These are phyloP conservation scores for Cephus pygmeus DNA, from an alignment of 2,888 invertebrate genomes.

Conservation along the genomic window DNA sequence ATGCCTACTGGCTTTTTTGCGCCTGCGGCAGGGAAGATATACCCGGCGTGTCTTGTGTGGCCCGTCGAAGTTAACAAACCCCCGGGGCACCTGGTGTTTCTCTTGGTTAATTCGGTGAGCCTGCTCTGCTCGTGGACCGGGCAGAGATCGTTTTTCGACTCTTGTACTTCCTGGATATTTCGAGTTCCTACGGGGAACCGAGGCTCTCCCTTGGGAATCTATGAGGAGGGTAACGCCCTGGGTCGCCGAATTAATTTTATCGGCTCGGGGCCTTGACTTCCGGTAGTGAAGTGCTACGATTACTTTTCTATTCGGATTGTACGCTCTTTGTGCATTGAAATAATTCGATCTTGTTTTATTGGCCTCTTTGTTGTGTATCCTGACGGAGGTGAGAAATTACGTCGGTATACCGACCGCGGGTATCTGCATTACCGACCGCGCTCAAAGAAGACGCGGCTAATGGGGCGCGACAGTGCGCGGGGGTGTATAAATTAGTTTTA, in stretches of 20 bases:
- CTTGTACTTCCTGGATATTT: background rate
- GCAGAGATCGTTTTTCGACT: background rate
- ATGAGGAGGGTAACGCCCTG: background rate
- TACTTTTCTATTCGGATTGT: background rate
- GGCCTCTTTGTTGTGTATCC: background rate
- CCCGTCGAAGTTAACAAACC: constrained; percentile 47
- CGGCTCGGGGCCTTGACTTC: too few species aligned
- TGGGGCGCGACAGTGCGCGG: constrained; percentile 2
- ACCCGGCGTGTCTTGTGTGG: constrained; percentile 44
- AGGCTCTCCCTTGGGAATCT: background rate
- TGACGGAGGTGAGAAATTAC: background rate
- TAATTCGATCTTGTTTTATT: background rate
- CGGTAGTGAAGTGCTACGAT: too few species aligned
- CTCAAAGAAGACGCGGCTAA: background rate
- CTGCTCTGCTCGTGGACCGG: background rate
- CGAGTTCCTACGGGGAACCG: background rate
- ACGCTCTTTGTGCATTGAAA: background rate
- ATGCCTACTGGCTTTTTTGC: constrained; percentile 64
- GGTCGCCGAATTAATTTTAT: background rate
- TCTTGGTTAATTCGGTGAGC: background rate
- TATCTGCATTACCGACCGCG: background rate
- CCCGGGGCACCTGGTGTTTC: constrained; percentile 41
- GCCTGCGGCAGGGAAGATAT: constrained; percentile 24
- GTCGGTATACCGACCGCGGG: background rate
- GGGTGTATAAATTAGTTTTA: constrained; percentile 24